A percentile compares a stretch with the other conserved stretches of the same genome.
Evolutionary conservation across 2,888 invertebrate species (phyloP).

Genomic region (Drosophila nr. fundita): DNA sequence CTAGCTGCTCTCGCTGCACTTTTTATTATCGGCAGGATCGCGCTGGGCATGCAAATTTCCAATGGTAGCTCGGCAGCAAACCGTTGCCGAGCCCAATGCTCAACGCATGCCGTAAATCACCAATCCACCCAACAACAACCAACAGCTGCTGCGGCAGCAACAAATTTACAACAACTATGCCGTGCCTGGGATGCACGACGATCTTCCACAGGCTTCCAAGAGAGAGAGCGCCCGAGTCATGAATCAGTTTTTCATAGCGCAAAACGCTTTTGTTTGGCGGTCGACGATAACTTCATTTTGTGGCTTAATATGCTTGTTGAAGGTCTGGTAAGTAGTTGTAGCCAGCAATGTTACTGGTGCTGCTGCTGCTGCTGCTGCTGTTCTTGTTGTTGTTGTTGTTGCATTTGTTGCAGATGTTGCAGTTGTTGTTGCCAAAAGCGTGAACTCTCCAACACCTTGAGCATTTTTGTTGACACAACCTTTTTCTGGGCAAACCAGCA

Average conservation of each 20-base stretch:
- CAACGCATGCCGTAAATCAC: slow-evolving; percentile 82
- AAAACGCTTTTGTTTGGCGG: slow-evolving; percentile 71
- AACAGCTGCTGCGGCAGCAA: slow-evolving; percentile 65
- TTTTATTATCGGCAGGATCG: slow-evolving; percentile 81
- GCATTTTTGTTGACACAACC: slow-evolving; percentile 79
- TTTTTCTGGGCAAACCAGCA: slow-evolving; percentile 60
- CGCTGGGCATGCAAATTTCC: slow-evolving; percentile 80
- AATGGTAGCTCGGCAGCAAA: slow-evolving; percentile 55
- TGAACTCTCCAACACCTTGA: slow-evolving; percentile 78
- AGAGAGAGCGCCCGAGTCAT: slow-evolving; percentile 60
- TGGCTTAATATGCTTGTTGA: slow-evolving; percentile 80
- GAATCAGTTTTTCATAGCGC: slow-evolving; percentile 80
- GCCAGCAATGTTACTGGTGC: slow-evolving; percentile 44
- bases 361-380: slow-evolving; percentile 8
- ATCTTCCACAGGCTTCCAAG: slow-evolving; percentile 35
- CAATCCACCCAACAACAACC: slow-evolving; percentile 51
- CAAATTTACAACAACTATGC: slow-evolving; percentile 82
- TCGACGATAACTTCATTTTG: slow-evolving; percentile 79
- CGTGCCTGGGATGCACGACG: slow-evolving; percentile 74
- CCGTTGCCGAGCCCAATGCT: slow-evolving; percentile 51
- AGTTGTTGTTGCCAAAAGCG: slow-evolving; percentile 71
- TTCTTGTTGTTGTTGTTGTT: slow-evolving; percentile 30
- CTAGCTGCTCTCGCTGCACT: slow-evolving; percentile 48
- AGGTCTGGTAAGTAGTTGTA: slow-evolving; percentile 76
- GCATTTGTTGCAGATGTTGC: slow-evolving; percentile 22